Evolutionary conservation across 2,888 invertebrate genomes (phyloP).

Genomic region (Autographa gamma): DNA sequence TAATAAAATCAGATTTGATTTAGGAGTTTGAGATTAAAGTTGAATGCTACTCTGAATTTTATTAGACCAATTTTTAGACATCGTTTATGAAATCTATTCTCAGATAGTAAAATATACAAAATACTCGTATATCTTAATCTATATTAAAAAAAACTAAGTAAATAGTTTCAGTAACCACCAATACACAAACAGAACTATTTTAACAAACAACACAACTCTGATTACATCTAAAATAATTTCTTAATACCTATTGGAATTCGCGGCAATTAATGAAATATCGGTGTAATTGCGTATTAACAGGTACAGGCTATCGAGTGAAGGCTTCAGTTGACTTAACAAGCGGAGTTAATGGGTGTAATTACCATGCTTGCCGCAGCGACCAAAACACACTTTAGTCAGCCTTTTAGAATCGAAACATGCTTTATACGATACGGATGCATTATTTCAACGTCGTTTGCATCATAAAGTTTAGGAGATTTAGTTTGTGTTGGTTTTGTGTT

Average conservation of each 20-base stretch:
- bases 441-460: constrained; percentile 54
- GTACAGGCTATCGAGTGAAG: constrained; percentile 37
- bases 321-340: constrained; percentile 40
- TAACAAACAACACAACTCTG: neutral
- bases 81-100: too few species aligned
- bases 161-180: neutral
- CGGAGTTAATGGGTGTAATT: constrained; percentile 54
- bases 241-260: constrained; percentile 21
- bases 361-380: constrained; percentile 51
- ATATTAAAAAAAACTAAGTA: too few species aligned
- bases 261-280: constrained; percentile 49
- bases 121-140: too few species aligned
- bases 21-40: constrained; percentile 51
- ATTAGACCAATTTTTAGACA: neutral
- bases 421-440: constrained; percentile 45
- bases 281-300: constrained; percentile 40
- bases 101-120: too few species aligned
- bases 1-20: constrained; percentile 54
- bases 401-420: constrained; percentile 53
- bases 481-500: constrained; percentile 44
- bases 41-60: constrained; percentile 31
- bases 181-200: neutral
- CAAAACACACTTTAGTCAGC: constrained; percentile 16
- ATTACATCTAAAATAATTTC: constrained; percentile 11
- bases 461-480: constrained; percentile 42